These are phyloP conservation scores for Papilio polytes DNA, from an alignment of 1,140 invertebrate genomes.

Conservation along the genomic window DNA sequence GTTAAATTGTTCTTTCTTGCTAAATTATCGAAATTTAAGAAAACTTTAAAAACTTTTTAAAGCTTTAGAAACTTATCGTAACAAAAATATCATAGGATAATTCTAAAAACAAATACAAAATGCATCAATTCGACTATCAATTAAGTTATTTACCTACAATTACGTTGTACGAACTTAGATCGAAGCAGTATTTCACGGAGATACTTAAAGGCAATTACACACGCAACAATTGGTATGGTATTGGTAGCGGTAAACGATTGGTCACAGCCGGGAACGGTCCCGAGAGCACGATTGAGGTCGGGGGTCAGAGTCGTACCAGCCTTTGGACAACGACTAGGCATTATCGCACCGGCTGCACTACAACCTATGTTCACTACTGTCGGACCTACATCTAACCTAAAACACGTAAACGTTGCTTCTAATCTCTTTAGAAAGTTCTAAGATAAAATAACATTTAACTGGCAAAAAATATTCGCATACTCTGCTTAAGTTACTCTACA, in stretches of 20 bases:
- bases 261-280: constrained; percentile 67
- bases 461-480: background rate
- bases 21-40: too few species aligned
- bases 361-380: constrained; percentile 38
- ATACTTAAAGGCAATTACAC: constrained; percentile 61
- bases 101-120: background rate
- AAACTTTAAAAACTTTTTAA: too few species aligned
- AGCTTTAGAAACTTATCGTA: too few species aligned
- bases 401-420: constrained; percentile 7
- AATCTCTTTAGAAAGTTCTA: constrained; percentile 19
- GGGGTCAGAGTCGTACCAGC: constrained; percentile 68
- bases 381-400: constrained; percentile 19
- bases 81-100: too few species aligned
- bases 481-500: background rate
- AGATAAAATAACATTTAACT: background rate
- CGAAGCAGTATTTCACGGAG: constrained; percentile 43
- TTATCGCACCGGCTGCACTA: constrained; percentile 35
- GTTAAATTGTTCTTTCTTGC: too few species aligned
- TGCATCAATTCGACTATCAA: background rate
- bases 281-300: constrained; percentile 68
- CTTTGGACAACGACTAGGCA: constrained; percentile 45
- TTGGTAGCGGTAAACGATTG: constrained; percentile 64
- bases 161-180: background rate
- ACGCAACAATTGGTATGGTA: constrained; percentile 60
- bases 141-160: constrained; percentile 2